phyloP scores from a whole-genome alignment of 2,113 vertebrate species.

The Varanus salvator region DNA sequence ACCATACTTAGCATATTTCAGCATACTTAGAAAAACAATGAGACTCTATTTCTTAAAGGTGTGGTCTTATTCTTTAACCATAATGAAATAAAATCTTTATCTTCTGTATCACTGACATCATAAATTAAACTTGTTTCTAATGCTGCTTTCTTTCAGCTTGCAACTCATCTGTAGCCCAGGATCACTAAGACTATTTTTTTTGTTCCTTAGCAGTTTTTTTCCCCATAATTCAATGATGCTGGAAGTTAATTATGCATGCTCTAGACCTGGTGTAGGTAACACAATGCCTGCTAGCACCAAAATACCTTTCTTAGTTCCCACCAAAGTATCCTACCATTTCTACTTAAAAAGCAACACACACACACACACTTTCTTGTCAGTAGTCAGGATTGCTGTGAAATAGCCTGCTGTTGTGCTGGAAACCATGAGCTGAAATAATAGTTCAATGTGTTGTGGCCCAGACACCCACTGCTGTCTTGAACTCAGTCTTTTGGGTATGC shows the following conservation, averaged over 20 bases:
- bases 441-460: too few relatives aligned
- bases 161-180: conserved; percentile 16
- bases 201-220: conserved; percentile 45
- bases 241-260: conserved; percentile 10
- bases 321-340: too few relatives aligned
- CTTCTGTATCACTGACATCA: conserved; percentile 30
- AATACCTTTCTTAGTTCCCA: too few relatives aligned
- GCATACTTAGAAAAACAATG: neutral
- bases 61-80: conserved; percentile 47
- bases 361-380: too few relatives aligned
- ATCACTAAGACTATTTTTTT: conserved; percentile 33
- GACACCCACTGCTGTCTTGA: too few relatives aligned
- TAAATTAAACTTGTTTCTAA: conserved; percentile 42
- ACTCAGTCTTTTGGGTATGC: neutral
- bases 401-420: too few relatives aligned
- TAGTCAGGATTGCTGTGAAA: too few relatives aligned
- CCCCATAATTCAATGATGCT: conserved; percentile 20
- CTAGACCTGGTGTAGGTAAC: neutral
- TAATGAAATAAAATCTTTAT: conserved; percentile 52
- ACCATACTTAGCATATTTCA: neutral
- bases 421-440: too few relatives aligned
- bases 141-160: conserved; percentile 46
- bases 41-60: conserved; percentile 11
- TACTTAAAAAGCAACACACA: too few relatives aligned
- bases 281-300: too few relatives aligned